Percentiles rank a stretch among this genome's conserved stretches.
These are phyloP conservation scores for Callopanchax toddi DNA, from an alignment of 2,113 vertebrate genomes.

Conservation along the genomic window DNA sequence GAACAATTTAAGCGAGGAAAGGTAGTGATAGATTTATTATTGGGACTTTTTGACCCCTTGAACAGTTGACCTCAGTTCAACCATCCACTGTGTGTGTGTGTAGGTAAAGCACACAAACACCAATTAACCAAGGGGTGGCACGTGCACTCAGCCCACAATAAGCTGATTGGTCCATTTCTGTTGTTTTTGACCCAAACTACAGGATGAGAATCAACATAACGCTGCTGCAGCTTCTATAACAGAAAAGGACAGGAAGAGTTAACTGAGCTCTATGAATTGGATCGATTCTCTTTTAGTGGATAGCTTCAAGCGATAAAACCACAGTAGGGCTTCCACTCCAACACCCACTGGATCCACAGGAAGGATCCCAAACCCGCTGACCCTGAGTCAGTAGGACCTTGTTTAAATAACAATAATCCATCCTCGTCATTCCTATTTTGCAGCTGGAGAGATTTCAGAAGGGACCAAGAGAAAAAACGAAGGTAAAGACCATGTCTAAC, in stretches of 20 bases:
- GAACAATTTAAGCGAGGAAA: conserved; percentile 46
- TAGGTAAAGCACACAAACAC: too few relatives aligned
- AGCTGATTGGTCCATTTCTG: conserved; percentile 44
- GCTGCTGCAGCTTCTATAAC: too few relatives aligned
- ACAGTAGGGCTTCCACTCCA: not conserved
- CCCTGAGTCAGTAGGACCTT: conserved; percentile 29
- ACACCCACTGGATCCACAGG: conserved; percentile 39
- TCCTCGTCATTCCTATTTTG: conserved; percentile 55
- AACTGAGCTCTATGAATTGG: conserved; percentile 1
- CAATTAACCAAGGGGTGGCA: too few relatives aligned
- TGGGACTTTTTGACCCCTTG: conserved; percentile 51
- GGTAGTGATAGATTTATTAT: conserved; percentile 53
- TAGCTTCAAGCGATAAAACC: conserved; percentile 11
- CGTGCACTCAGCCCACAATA: conserved; percentile 9
- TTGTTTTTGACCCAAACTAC: conserved; percentile 46
- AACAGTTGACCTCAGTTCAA: conserved; percentile 54
- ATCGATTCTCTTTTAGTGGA: conserved; percentile 38
- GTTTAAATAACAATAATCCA: conserved; percentile 59
- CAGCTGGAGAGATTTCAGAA: conserved; percentile 53
- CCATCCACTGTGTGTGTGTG: conserved; percentile 37
- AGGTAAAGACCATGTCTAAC: conserved; percentile 29
- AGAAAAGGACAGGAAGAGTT: conserved; percentile 36
- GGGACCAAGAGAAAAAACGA: conserved; percentile 21
- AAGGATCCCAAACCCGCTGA: conserved; percentile 48
- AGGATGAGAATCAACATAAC: conserved; percentile 53